Conservation (phyloP, 1,140 invertebrate genomes). For the Arion vulgaris region DNA sequence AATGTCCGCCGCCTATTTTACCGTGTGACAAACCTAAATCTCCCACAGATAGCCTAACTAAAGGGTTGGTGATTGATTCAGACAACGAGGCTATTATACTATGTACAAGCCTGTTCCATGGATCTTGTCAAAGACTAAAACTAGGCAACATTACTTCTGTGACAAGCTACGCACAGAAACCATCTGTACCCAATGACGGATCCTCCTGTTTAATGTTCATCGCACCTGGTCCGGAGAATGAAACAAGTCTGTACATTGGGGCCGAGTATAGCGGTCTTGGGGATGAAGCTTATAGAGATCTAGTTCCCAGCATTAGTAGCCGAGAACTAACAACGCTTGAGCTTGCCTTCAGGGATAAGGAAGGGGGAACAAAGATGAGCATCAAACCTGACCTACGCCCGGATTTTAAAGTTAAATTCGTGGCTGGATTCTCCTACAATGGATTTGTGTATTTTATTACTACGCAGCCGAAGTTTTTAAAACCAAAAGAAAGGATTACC, state of each 20-base stretch:
- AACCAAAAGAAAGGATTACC: constrained; percentile 80
- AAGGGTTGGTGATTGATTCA: constrained; percentile 95
- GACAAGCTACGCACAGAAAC: constrained; percentile 85
- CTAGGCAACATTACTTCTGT: constrained; percentile 91
- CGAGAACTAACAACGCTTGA: constrained; percentile 91
- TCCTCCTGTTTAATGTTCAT: constrained; percentile 97
- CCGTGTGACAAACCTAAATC: constrained; percentile 67
- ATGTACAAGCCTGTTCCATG: constrained; percentile 91
- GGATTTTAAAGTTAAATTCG: constrained; percentile 83
- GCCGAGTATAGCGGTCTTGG: constrained; percentile 83
- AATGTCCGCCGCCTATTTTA: constrained; percentile 80
- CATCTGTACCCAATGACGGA: constrained; percentile 90
- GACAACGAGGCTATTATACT: constrained; percentile 89
- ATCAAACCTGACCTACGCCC: constrained; percentile 43
- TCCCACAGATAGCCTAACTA: constrained; percentile 93
- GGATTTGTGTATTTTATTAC: constrained; percentile 98
- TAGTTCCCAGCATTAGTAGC: constrained; percentile 94
- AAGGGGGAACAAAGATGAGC: constrained; percentile 54
- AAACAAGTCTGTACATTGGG: constrained; percentile 94
- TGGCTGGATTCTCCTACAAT: constrained; percentile 94
- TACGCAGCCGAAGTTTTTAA: constrained; percentile 84
- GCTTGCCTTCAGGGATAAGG: constrained; percentile 85
- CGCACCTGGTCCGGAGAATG: constrained; percentile 87
- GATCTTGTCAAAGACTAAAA: constrained; percentile 89
- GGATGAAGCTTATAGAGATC: constrained; percentile 73